Base-by-base conservation (phyloP, 2,888 invertebrate species). In the Cancer borealis region DNA sequence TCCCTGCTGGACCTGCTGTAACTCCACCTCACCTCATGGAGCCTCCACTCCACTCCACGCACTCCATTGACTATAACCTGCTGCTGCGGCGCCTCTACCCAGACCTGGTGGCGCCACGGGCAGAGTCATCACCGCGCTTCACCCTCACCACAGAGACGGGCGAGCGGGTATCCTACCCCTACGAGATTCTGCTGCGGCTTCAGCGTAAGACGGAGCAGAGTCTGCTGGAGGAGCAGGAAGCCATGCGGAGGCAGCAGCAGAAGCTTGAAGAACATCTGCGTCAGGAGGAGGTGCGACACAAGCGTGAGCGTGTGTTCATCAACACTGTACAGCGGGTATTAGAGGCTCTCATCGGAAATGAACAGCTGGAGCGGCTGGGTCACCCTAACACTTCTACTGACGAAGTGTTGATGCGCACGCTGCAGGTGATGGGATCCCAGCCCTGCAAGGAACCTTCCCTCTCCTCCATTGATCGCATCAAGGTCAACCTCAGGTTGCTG, bases 391-490 rank as follows among this genome's bases (percentile, higher is more conserved):
- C 92, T 46, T 92, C 92, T 49, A 92, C 95, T 4, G 96, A 95
- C 92, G 95, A 96, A 17, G 93, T 95, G 14, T 91, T 96, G 49
- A 93, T 93, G 93, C 89, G 89, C 12, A 95, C 95, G 3, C 91
- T 96, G 30, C 92, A 92, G 12, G 73, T 95, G 60, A 95, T 95
- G 93, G 93, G 94, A 3, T 95, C 95, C 30, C 95, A 95, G 89
- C 95, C 96, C 0, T 96, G 96, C 92, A 93, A 93, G 60, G 96
- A 96, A 84, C 95, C 96, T 60, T 95, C 94, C 5, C 94, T 96
- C 39, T 88, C 93, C 14, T 49, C 95, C 30, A 95, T 95, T 92
- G 95, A 95, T 93, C 92, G 95, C 47, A 93, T 96, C 60, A 96
- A 96, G 91, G 95, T 95, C 30, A 96, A 96, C 95, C 94, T 96